Conservation (phyloP, 2,888 invertebrate species). For the Hydroisotoma schaefferi region DNA sequence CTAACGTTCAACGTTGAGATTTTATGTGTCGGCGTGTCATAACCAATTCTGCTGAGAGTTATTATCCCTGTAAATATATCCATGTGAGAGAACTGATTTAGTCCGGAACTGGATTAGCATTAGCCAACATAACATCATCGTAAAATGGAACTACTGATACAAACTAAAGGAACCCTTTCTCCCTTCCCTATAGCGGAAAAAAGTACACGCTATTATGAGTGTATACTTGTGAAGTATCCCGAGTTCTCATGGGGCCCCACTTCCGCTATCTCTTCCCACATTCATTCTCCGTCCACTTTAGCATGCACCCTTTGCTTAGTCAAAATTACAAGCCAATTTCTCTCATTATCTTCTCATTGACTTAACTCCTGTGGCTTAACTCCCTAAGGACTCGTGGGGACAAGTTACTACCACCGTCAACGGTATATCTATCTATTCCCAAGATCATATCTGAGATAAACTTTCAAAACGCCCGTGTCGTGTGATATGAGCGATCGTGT, state of each 20-base stretch:
- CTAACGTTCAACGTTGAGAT: too few relatives aligned
- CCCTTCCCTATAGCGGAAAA: constrained; percentile 15
- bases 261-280: constrained; percentile 19
- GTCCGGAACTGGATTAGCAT: constrained; percentile 36
- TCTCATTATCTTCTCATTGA: constrained; percentile 21
- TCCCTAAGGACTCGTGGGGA: too few relatives aligned
- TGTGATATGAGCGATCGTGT: too few relatives aligned
- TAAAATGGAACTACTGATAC: too few relatives aligned
- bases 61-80: not conserved
- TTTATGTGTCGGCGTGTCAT: constrained; percentile 19
- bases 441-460: too few relatives aligned
- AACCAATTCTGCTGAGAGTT: constrained; percentile 12
- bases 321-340: constrained; percentile 17
- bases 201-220: too few relatives aligned
- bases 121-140: too few relatives aligned
- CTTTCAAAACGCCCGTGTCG: too few relatives aligned
- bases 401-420: too few relatives aligned
- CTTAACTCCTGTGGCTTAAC: not conserved
- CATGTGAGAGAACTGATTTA: constrained; percentile 18
- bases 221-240: too few relatives aligned
- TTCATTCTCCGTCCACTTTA: constrained; percentile 11
- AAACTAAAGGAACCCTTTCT: constrained; percentile 6
- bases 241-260: constrained; percentile 23
- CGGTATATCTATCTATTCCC: too few relatives aligned
- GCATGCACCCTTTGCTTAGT: constrained; percentile 16